Conservation (phyloP, 2,113 vertebrate species). For the Pedetes capensis region DNA sequence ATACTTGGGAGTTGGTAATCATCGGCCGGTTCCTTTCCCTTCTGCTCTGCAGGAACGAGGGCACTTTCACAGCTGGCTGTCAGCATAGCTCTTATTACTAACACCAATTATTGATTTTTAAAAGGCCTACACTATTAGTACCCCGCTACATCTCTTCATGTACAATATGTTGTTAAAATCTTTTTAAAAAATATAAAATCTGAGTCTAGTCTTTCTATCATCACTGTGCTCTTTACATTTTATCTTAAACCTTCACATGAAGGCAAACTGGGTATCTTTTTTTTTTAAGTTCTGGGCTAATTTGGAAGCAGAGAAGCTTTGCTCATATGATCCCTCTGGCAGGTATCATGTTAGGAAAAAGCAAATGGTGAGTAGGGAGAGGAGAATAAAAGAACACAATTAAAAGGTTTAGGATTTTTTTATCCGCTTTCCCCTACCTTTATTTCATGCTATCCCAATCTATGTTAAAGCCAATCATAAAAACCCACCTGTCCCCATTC, state of each 20-base stretch:
- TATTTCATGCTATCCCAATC: background rate
- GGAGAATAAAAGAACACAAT: constrained; percentile 45
- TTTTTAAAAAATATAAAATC: constrained; percentile 74
- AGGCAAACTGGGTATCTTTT: constrained; percentile 67
- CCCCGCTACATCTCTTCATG: constrained; percentile 78
- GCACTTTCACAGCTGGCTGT: constrained; percentile 80
- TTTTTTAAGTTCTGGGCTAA: constrained; percentile 62
- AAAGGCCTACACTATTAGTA: constrained; percentile 77
- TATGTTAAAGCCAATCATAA: background rate
- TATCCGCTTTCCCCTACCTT: background rate
- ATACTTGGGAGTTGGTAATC: constrained; percentile 79
- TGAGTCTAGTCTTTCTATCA: constrained; percentile 69
- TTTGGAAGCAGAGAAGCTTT: constrained; percentile 58
- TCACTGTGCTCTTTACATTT: constrained; percentile 75
- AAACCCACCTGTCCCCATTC: background rate
- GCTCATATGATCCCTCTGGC: constrained; percentile 68
- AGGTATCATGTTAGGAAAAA: constrained; percentile 63
- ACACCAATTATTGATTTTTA: constrained; percentile 83
- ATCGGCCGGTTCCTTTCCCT: constrained; percentile 74
- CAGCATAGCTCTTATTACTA: constrained; percentile 79
- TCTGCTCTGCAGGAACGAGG: constrained; percentile 76
- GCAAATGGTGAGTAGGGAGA: constrained; percentile 23
- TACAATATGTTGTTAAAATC: constrained; percentile 67
- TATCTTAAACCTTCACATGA: constrained; percentile 70
- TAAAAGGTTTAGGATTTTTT: constrained; percentile 11